Conservation (phyloP, 2,113 vertebrate species). For the Alligator sinensis region DNA sequence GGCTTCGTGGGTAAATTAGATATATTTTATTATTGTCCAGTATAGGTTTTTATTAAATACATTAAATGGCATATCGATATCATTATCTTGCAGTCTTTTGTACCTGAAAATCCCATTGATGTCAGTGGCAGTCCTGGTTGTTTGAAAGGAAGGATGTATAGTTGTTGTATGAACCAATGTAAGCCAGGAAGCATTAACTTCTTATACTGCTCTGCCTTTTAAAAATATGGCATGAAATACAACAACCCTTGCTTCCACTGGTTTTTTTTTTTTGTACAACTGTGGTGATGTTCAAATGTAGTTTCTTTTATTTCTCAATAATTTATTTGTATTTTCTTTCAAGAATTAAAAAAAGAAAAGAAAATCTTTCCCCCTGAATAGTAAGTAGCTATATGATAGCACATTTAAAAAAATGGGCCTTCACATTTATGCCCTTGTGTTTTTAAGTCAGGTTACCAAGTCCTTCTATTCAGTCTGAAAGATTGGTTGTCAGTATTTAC, state of each 20-base stretch:
- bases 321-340: not conserved
- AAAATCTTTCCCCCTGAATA: not conserved
- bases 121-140: not conserved
- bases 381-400: not conserved
- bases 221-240: not conserved
- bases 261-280: not conserved
- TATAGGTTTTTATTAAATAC: not conserved
- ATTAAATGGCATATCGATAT: not conserved
- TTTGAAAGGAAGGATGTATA: not conserved
- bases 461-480: slow-evolving; percentile 9
- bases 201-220: not conserved
- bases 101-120: not conserved
- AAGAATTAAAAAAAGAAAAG: no score
- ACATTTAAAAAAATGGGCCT: not conserved
- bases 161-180: not conserved
- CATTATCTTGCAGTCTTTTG: not conserved
- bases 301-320: slow-evolving; percentile 1
- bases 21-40: not conserved
- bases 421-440: not conserved
- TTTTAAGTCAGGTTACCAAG: not conserved
- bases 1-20: not conserved
- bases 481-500: not conserved
- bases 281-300: not conserved
- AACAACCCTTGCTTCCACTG: not conserved
- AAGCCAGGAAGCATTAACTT: not conserved